These are phyloP conservation scores for Oncorhynchus keta DNA, from an alignment of 2,113 vertebrate genomes.

Conservation along the genomic window DNA sequence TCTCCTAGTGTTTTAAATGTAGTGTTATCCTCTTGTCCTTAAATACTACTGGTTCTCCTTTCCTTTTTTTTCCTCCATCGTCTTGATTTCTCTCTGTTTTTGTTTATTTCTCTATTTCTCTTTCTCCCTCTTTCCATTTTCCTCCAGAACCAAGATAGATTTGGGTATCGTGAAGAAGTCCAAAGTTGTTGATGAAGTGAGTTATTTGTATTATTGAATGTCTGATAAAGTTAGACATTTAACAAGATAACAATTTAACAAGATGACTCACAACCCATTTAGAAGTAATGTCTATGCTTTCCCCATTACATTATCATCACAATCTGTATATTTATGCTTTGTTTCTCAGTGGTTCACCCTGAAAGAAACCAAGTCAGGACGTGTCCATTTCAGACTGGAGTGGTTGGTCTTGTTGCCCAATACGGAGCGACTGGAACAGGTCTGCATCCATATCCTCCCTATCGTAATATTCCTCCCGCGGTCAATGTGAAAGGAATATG, in stretches of 20 bases:
- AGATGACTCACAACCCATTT: too few relatives aligned
- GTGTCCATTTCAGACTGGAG: constrained; percentile 84
- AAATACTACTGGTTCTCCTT: neutral
- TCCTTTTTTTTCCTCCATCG: neutral
- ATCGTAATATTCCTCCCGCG: neutral
- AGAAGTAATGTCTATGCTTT: neutral
- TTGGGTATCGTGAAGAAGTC: constrained; percentile 85
- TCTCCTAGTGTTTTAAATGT: neutral
- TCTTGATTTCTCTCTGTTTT: neutral
- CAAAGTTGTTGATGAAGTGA: constrained; percentile 83
- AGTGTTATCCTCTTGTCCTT: neutral
- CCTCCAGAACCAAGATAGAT: constrained; percentile 83
- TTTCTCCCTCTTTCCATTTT: neutral
- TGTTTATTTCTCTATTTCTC: neutral
- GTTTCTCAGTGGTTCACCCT: constrained; percentile 83
- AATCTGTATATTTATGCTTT: constrained; percentile 5
- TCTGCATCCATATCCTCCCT: constrained; percentile 39
- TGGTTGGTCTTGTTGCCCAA: constrained; percentile 80
- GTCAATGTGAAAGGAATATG: neutral
- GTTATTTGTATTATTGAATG: constrained; percentile 28
- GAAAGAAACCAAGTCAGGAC: constrained; percentile 78
- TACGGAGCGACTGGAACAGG: constrained; percentile 81
- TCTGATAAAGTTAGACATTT: neutral
- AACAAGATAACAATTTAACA: too few relatives aligned
- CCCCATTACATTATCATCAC: neutral